A percentile compares a stretch with the other conserved stretches of the same genome.
These are phyloP conservation scores for Mamestra configurata DNA, from an alignment of 1,140 invertebrate genomes.

Conservation along the genomic window DNA sequence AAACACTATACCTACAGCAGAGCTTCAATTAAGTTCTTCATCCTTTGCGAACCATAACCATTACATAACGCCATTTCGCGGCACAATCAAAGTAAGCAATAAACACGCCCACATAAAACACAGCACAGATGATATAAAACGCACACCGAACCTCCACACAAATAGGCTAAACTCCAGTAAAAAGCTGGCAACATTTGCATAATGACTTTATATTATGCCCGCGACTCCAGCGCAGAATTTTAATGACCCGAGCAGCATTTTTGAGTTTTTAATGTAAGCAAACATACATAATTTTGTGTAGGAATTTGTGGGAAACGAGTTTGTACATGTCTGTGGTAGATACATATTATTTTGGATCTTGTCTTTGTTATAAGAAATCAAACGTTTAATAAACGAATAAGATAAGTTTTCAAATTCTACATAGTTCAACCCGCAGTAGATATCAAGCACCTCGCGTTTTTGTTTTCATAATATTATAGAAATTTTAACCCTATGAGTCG, in stretches of 20 bases:
- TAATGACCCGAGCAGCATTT: constrained; percentile 57
- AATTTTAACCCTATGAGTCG: too few species aligned
- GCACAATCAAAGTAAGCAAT: constrained; percentile 33
- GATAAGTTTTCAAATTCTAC: too few species aligned
- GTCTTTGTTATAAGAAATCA: too few species aligned
- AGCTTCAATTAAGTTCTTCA: background rate
- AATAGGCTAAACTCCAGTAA: constrained; percentile 62
- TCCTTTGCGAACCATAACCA: background rate
- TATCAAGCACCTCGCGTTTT: too few species aligned
- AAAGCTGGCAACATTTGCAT: constrained; percentile 64
- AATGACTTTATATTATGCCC: constrained; percentile 69
- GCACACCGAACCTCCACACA: constrained; percentile 54
- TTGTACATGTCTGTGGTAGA: background rate
- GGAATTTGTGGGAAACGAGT: background rate
- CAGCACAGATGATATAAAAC: constrained; percentile 52
- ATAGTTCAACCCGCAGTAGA: too few species aligned
- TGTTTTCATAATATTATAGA: too few species aligned
- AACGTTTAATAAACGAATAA: too few species aligned
- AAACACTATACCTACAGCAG: background rate
- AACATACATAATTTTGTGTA: constrained; percentile 40
- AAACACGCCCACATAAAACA: constrained; percentile 5
- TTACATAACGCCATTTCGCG: background rate
- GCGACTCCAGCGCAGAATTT: constrained; percentile 61
- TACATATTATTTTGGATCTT: background rate
- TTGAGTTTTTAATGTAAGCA: constrained; percentile 51